A percentile compares a stretch with the other conserved stretches of the same genome.
Conservation (phyloP, 2,797 vertebrate species). For the Ficedula albicollis region DNA sequence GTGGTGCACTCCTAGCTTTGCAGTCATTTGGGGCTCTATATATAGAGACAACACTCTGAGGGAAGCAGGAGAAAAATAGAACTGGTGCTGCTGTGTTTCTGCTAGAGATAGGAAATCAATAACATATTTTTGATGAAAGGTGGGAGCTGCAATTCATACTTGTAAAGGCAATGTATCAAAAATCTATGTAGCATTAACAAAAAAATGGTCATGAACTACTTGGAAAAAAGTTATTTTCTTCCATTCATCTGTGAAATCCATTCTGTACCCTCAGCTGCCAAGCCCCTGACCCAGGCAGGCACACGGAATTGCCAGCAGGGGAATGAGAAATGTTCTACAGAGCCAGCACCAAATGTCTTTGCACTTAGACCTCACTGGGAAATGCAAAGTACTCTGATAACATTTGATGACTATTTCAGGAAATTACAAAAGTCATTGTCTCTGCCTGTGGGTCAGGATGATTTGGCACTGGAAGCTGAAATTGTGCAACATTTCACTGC, state of each 20-base stretch:
- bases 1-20: not conserved
- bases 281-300: not conserved
- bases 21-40: not conserved
- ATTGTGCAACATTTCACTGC: not conserved
- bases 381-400: not conserved
- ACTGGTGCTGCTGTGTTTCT: not conserved
- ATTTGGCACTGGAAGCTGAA: not conserved
- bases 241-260: not conserved
- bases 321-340: not conserved
- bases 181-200: not conserved
- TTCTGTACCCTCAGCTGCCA: not conserved
- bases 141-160: not conserved
- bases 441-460: not conserved
- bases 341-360: not conserved
- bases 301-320: not conserved
- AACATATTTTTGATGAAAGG: not conserved
- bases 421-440: not conserved
- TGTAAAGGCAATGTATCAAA: not conserved
- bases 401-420: not conserved
- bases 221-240: not conserved
- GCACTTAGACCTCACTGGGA: not conserved
- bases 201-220: not conserved
- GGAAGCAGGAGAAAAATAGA: not conserved
- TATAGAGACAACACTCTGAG: not conserved
- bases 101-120: not conserved